Evolutionary conservation across 1,140 invertebrate species (phyloP).

Genomic region (Diabrotica undecimpunctata): DNA sequence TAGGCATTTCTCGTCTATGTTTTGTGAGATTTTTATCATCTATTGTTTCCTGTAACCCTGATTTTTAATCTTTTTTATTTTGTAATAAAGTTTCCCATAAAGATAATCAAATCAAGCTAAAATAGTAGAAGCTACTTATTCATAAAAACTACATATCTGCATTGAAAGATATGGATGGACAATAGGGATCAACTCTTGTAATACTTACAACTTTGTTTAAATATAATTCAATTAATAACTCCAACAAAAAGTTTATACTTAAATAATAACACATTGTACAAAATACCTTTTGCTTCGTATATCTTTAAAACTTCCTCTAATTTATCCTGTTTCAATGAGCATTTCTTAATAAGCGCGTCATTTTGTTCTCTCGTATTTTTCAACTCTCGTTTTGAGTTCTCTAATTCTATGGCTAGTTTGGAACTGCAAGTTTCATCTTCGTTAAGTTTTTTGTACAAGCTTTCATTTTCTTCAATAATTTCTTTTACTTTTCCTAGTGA

Average conservation of each 20-base stretch:
- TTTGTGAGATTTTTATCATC: not conserved
- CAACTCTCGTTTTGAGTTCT: slow-evolving; percentile 51
- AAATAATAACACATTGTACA: not conserved
- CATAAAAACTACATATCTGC: too few relatives aligned
- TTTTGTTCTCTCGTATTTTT: slow-evolving; percentile 58
- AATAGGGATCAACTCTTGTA: too few relatives aligned
- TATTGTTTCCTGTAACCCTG: not conserved
- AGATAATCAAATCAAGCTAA: too few relatives aligned
- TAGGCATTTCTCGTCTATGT: not conserved
- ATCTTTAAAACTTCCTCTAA: slow-evolving; percentile 56
- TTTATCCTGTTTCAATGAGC: slow-evolving; percentile 56
- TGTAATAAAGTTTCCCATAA: too few relatives aligned
- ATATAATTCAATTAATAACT: too few relatives aligned
- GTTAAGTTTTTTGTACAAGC: slow-evolving; percentile 48
- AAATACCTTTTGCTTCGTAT: slow-evolving; percentile 55
- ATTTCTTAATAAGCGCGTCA: slow-evolving; percentile 54
- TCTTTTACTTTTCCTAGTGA: slow-evolving; percentile 53
- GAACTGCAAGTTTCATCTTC: slow-evolving; percentile 54
- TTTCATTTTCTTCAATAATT: slow-evolving; percentile 61
- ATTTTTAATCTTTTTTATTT: not conserved
- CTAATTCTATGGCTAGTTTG: slow-evolving; percentile 50
- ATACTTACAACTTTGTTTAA: too few relatives aligned
- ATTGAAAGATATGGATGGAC: too few relatives aligned
- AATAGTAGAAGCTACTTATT: too few relatives aligned
- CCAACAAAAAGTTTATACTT: not conserved